Evolutionary conservation across 2,888 invertebrate species (phyloP).

Genomic region (Beris chalybata): DNA sequence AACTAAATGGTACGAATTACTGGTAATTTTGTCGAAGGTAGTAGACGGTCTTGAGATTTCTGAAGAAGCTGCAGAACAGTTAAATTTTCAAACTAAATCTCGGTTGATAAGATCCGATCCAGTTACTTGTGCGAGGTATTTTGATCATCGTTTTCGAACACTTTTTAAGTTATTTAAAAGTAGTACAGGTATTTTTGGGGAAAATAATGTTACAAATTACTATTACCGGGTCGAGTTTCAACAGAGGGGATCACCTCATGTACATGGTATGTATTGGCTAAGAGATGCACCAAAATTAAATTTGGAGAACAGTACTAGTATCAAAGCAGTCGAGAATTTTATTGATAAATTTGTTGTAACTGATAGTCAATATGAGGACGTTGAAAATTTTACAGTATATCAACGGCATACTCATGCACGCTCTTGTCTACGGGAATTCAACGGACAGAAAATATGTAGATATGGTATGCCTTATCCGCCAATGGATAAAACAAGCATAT

Average conservation of each 20-base stretch:
- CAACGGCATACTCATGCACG: too few species aligned
- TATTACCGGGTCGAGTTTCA: too few species aligned
- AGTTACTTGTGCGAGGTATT: conserved; percentile 41
- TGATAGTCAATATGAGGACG: too few species aligned
- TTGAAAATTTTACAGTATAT: too few species aligned
- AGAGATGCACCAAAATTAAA: conserved; percentile 27
- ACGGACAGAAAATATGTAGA: too few species aligned
- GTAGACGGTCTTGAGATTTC: conserved; percentile 29
- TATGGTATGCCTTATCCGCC: too few species aligned
- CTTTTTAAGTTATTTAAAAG: conserved; percentile 18
- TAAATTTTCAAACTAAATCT: conserved; percentile 37
- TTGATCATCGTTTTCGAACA: conserved; percentile 17
- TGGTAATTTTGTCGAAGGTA: conserved; percentile 31
- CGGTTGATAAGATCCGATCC: conserved; percentile 42
- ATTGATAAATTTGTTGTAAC: too few species aligned
- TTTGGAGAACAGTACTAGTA: neutral
- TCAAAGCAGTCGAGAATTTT: neutral
- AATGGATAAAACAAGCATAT: too few species aligned
- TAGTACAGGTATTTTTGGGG: conserved; percentile 35
- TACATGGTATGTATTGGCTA: conserved; percentile 35
- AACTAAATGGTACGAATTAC: conserved; percentile 39
- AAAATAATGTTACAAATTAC: neutral
- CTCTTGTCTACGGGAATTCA: too few species aligned
- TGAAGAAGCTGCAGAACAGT: conserved; percentile 33
- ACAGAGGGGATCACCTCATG: conserved; percentile 38